Evolutionary conservation across 2,888 invertebrate genomes (phyloP).

Genomic region (Mimumesa dahlbomi): DNA sequence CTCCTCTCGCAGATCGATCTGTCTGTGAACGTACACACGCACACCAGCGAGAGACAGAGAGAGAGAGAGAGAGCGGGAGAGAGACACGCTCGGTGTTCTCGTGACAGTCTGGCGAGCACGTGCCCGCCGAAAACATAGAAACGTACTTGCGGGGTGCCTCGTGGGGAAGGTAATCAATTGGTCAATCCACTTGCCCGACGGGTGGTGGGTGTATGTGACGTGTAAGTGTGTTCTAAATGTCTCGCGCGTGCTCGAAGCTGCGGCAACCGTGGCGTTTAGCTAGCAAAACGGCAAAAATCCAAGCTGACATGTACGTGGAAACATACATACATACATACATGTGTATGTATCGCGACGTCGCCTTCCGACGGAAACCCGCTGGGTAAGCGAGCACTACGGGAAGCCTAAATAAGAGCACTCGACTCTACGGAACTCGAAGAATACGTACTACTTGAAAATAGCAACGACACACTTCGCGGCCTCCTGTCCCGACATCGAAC

Average conservation of each 20-base stretch:
- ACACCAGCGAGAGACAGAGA: too few relatives aligned
- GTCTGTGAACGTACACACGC: too few relatives aligned
- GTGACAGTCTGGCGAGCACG: constrained; percentile 20
- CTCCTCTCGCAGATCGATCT: too few relatives aligned
- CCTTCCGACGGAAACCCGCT: too few relatives aligned
- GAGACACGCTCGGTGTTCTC: too few relatives aligned
- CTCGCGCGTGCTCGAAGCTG: not conserved
- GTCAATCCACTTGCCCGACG: constrained; percentile 4
- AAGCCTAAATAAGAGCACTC: too few relatives aligned
- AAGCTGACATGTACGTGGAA: too few relatives aligned
- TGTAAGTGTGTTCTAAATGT: not conserved
- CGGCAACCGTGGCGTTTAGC: constrained; percentile 1
- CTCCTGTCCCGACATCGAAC: constrained; percentile 54
- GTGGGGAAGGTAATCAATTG: constrained; percentile 3
- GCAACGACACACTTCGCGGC: constrained; percentile 62
- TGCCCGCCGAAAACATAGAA: constrained; percentile 28
- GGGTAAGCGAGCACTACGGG: too few relatives aligned
- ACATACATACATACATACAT: too few relatives aligned
- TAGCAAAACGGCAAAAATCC: not conserved
- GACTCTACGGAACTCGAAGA: too few relatives aligned
- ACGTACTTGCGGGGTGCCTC: constrained; percentile 11
- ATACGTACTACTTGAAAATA: constrained; percentile 69
- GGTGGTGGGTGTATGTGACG: not conserved
- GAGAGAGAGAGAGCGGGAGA: too few relatives aligned
- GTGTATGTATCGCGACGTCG: too few relatives aligned